Conservation (phyloP, 2,888 invertebrate genomes). For the Minunthozetes semirufus region DNA sequence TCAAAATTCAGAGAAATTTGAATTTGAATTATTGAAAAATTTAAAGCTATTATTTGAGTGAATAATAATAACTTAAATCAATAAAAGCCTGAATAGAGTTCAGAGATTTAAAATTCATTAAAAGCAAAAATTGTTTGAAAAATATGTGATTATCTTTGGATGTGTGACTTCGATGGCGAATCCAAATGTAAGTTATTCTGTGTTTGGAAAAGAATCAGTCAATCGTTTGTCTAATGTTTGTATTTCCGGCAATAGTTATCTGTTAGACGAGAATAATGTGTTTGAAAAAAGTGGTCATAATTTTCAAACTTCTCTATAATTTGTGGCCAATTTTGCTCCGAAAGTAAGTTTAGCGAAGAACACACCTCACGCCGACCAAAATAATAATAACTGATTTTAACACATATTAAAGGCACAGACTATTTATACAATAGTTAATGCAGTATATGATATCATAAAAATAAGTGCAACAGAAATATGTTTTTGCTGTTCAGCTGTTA, state of each 20-base stretch:
- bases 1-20: too few relatives aligned
- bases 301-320: constrained; percentile 17
- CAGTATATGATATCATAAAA: neutral
- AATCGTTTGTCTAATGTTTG: neutral
- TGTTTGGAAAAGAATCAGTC: neutral
- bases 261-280: constrained; percentile 16
- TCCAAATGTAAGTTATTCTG: too few relatives aligned
- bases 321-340: constrained; percentile 9
- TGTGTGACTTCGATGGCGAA: too few relatives aligned
- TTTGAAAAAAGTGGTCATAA: constrained; percentile 26
- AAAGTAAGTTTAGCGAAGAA: neutral
- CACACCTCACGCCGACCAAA: constrained; percentile 14
- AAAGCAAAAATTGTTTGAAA: too few relatives aligned
- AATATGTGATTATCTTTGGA: too few relatives aligned
- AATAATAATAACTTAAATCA: too few relatives aligned
- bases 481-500: constrained; percentile 22
- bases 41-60: too few relatives aligned
- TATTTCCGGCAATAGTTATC: constrained; percentile 22
- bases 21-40: too few relatives aligned
- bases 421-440: constrained; percentile 12
- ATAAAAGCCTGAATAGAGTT: too few relatives aligned
- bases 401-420: constrained; percentile 13
- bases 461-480: constrained; percentile 1
- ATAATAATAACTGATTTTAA: constrained; percentile 29
- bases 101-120: too few relatives aligned